Conservation (phyloP, 2,797 vertebrate genomes). For the Buphagus erythrorhynchus region DNA sequence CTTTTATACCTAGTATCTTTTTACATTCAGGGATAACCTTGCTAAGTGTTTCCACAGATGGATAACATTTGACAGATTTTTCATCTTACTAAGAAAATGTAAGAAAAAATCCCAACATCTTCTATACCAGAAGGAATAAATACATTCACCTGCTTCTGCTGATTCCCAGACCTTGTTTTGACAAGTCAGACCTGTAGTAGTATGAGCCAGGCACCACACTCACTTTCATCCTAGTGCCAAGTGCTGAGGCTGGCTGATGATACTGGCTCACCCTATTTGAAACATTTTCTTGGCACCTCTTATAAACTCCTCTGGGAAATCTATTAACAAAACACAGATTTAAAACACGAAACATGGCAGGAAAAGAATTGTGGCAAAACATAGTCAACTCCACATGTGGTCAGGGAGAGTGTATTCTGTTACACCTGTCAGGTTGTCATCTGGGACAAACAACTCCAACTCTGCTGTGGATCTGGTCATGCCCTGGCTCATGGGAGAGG, state of each 20-base stretch:
- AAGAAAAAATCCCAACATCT: background rate
- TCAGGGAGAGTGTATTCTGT: background rate
- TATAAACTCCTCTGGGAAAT: background rate
- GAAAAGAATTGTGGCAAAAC: background rate
- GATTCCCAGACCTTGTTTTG: background rate
- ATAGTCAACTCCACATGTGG: accelerated
- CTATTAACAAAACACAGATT: background rate
- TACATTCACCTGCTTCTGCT: background rate
- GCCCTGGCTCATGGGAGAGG: background rate
- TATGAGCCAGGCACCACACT: background rate
- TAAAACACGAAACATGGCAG: background rate
- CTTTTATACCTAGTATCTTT: background rate
- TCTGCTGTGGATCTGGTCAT: background rate
- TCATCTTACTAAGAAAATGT: background rate
- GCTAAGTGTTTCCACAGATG: background rate
- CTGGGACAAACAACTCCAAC: accelerated
- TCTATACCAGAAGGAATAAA: background rate
- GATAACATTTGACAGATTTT: background rate
- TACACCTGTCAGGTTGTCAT: background rate
- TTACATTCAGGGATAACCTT: background rate
- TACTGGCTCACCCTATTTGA: background rate
- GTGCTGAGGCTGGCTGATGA: background rate
- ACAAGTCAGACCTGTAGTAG: background rate
- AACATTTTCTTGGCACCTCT: background rate
- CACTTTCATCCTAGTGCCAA: background rate